Base-by-base conservation (phyloP, 2,113 vertebrate genomes). In the Phylloscopus trochiloides region DNA sequence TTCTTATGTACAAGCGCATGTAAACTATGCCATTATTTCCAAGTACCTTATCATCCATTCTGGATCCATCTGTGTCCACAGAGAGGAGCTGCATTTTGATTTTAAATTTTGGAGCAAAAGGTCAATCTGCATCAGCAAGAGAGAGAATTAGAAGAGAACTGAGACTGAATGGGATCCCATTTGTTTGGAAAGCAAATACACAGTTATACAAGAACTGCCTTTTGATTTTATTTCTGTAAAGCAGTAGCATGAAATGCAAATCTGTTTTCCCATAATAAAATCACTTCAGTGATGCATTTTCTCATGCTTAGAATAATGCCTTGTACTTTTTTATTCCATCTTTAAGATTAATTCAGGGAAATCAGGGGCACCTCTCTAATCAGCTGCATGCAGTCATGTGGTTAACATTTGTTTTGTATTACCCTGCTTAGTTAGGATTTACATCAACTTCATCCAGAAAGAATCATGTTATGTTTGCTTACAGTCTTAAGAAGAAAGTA, bases 101-200 rank as follows among this genome's bases (percentile, higher is more conserved):
- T 95, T 86, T 89, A 79, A 93, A 86, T 59, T 94, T 92, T 80
- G 48, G 57, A 73, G 86, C 52, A 83, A 88, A 96, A 97, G 90
- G 93, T 93, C 92, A 97, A 73, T 26, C 21, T 75, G 63, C 47
- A 88, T 58, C 59, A 89, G 47, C 48, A 86, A 80, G 70, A 90
- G 50, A 68, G 8, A 78, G 42, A 92, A 91, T 57, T 73, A 83
- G 68, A 94, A 74, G 58, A 85, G 31, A 52, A 32, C 47, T 38
- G 55, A 81, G 71, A 66, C 7, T 43, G 77, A 90, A 82, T 32
- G n/a, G 68, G 26, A 76, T 86, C 50, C 8, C 1, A 45, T 92
- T 90, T 92, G 59, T 92, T 89, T 61, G 55, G 61, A 84, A 95
- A 94, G 76, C 55, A 94, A 88, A 87, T 77, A 91, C 8, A 20